Evolutionary conservation across 2,113 vertebrate genomes (phyloP), one percentile per base, ranked within the genome.

Genomic region (Heliornis fulica): DNA sequence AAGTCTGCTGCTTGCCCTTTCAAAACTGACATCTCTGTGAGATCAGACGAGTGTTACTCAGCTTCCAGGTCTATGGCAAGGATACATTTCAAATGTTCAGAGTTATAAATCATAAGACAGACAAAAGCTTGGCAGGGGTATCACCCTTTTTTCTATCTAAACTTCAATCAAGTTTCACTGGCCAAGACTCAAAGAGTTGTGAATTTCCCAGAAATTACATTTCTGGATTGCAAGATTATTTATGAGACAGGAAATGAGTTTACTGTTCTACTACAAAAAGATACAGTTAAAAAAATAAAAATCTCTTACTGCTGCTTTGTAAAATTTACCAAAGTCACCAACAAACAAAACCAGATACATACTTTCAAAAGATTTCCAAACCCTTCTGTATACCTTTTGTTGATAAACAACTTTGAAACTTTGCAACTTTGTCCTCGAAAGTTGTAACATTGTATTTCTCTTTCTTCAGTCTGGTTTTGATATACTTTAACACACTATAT

Each of bases 1-100:
- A 97, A 96, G 85, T 93, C 87, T 96, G 93, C 71, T 94, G 48
- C 46, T 94, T 95, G 94, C 89, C 94, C 94, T 97, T 96, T 94
- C 79, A 94, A 88, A 95, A 92, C 2, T 51, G 59, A 91, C 84
- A 74, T 16, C 9, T 83, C 54, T 93, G 45, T 68, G 83, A 95
- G 91, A 65, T 93, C 84, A 95, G 81, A 90, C 41, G 59, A 95
- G 45, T 46, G 60, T 41, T 92, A 66, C 66, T 91, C 53, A 6
- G 41, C 92, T 95, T 94, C 87, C 71, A 95, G 71, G 71, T 82
- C 82, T 89, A 90, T 23, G 9, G 60, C 36, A 93, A 96, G 72
- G 65, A 87, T 75, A 87, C 0, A 0, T 63, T 94, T 80, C 74
- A 79, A 97, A 20, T 25, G 32, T 50, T 85, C 32, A 60, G 66